phyloP scores from a whole-genome alignment of 2,113 vertebrate genomes.

The Polypterus bichir region DNA sequence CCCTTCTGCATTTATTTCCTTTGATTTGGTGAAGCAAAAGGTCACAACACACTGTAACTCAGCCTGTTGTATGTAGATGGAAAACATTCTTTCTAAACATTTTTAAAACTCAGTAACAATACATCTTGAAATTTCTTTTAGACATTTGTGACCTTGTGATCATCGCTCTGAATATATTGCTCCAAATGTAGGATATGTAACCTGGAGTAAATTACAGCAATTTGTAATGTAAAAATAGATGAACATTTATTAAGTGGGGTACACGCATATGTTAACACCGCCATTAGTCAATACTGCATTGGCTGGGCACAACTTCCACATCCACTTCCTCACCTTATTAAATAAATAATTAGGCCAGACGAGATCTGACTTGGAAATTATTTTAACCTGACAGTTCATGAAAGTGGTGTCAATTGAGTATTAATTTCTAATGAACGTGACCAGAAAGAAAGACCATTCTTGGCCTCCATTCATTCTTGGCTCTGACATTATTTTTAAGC shows the following conservation, averaged over 20 bases:
- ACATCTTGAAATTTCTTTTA: too few relatives aligned
- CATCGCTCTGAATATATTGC: neutral
- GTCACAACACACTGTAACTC: too few relatives aligned
- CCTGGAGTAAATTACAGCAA: constrained; percentile 9
- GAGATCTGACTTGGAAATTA: neutral
- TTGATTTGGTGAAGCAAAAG: too few relatives aligned
- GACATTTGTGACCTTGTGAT: neutral
- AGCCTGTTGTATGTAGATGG: too few relatives aligned
- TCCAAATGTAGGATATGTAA: neutral
- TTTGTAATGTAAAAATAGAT: constrained; percentile 9
- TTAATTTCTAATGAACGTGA: neutral
- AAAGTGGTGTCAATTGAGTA: constrained; percentile 5
- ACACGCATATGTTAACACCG: constrained; percentile 5
- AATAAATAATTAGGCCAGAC: constrained; percentile 7
- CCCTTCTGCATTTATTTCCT: too few relatives aligned
- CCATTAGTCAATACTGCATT: constrained; percentile 8
- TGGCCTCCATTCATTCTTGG: too few relatives aligned
- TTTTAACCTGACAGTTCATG: neutral
- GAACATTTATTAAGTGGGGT: constrained; percentile 8
- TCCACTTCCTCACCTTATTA: neutral
- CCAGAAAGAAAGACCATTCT: too few relatives aligned
- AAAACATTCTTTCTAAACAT: too few relatives aligned
- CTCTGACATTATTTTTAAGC: too few relatives aligned
- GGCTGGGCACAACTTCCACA: neutral
- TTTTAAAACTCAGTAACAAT: too few relatives aligned